Evolutionary conservation across 1,140 invertebrate species (phyloP), one percentile per base, ranked within the genome.

Genomic region (Drosophila subobscura): DNA sequence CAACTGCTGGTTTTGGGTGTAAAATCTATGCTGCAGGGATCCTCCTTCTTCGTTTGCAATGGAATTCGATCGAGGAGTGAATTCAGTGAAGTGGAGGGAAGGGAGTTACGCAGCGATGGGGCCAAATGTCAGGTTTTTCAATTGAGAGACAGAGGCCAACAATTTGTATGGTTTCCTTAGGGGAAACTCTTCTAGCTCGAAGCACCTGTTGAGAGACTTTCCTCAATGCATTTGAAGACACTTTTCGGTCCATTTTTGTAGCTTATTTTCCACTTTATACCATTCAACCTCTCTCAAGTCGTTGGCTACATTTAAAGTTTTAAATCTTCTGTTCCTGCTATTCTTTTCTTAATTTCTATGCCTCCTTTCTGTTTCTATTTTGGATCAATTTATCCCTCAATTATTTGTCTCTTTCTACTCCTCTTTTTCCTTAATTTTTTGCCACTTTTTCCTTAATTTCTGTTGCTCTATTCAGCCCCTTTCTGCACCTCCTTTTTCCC

Each of bases 51-150:
- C 27, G 58, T 41, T 63, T 29, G 58, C 33, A 12, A 37, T 29
- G 33, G 23, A 64, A 59, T 65, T 33, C 33, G 3, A 27, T 27
- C 5, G 5, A n/a, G n/a, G n/a, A n/a, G n/a, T n/a, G n/a, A n/a
- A n/a, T n/a, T n/a, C 42, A 64, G 29, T 10, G 25, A 37, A 7
- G 40, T n/a, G 40, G 29, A 2, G 29, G 2, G 45, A 20, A 12
- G 8, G 22, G 22, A 22, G 45, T 27, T 23, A 5, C 41, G 33
- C 42, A 42, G 58, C 63, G 8, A 10, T 23, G 8, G 41, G 44
- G 61, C 61, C 61, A 63, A 46, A 65, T 65, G 61, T 65, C 33
- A 65, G 61, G 10, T 3, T 41, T 47, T 63, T 63, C 60, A 63
- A 37, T 61, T 33, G 33, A 37, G 33, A 1, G 44, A n/a, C 29